Base-by-base conservation (phyloP, 2,113 vertebrate species). In the Cynopterus brachyotis region DNA sequence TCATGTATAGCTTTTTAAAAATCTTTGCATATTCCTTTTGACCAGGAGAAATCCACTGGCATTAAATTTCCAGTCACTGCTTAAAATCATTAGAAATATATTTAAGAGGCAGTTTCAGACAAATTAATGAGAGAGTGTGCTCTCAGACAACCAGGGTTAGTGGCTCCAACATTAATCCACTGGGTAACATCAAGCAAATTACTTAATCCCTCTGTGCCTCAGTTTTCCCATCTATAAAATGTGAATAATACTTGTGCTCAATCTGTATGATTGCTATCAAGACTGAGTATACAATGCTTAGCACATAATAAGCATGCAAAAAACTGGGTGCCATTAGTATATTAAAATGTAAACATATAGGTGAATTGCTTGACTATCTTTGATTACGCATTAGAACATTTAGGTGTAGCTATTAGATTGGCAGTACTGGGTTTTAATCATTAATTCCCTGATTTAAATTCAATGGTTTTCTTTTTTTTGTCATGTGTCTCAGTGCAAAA, bases 311-410 rank as follows among this genome's bases (percentile, higher is more conserved):
- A 42, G 3, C 28, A 64, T n/a, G 79, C 47, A 85, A 40, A 90
- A 92, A 91, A 55, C 66, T 8, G 8, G 50, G 20, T 59, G 3
- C 8, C 30, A 37, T 57, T 76, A 40, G 15, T 35, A 32, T 47
- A 59, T 57, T 42, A 42, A 94, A 69, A 47, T 59, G 28, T 45
- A 69, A 57, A 47, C 24, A 50, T 35, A 78, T n/a, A 64, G 59
- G 82, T 50, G 15, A 50, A 50, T 50, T 13, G 50, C 15, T 50
- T 50, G 50, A 50, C 50, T 16, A 37, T 60, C 24, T 93, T 40
- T 59, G 76, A 80, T 79, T 59, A 93, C 53, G 42, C 66, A 42
- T 81, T 76, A 67, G 32, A 64, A 92, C 35, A 50, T 70, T 28
- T 53, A n/a, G 6, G 0, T 11, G 0, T 16, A 0, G 12, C 6